phyloP scores from a whole-genome alignment of 2,888 invertebrate species.

The Quadriops clusia region DNA sequence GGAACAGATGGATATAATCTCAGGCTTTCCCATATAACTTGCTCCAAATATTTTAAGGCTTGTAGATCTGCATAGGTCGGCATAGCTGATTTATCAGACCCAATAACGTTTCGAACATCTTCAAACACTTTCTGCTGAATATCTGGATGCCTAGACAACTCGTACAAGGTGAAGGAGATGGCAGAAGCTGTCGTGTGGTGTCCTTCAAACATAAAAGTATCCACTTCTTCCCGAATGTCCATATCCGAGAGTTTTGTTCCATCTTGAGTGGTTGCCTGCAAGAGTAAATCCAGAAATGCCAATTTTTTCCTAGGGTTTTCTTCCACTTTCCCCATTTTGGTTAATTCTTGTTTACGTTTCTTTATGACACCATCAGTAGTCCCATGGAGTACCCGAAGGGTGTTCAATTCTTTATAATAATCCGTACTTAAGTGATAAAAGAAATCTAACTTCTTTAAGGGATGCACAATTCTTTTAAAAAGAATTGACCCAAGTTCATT shows the following conservation, averaged over 20 bases:
- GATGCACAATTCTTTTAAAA: constrained; percentile 21
- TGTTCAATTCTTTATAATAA: constrained; percentile 43
- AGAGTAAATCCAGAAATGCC: constrained; percentile 15
- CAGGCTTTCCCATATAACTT: constrained; percentile 40
- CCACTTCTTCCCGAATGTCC: constrained; percentile 17
- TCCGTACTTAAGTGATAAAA: constrained; percentile 40
- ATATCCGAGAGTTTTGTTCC: constrained; percentile 26
- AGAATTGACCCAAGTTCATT: constrained; percentile 33
- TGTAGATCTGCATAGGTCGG: constrained; percentile 32
- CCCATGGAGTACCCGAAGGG: constrained; percentile 39
- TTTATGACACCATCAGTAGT: constrained; percentile 46
- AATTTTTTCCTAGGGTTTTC: constrained; percentile 9
- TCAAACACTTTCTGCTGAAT: constrained; percentile 29
- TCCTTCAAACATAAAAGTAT: constrained; percentile 16
- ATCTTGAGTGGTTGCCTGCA: constrained; percentile 22
- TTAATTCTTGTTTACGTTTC: constrained; percentile 28
- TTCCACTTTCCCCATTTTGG: constrained; percentile 7
- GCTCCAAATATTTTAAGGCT: constrained; percentile 43
- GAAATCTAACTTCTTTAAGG: constrained; percentile 40
- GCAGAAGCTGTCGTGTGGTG: constrained; percentile 29
- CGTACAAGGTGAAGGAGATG: constrained; percentile 32
- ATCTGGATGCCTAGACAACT: constrained; percentile 30
- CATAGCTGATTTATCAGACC: constrained; percentile 16
- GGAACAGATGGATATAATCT: constrained; percentile 42
- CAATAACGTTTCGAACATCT: constrained; percentile 29